phyloP scores from a whole-genome alignment of 2,888 invertebrate species.

The Chymomyza procnemis region DNA sequence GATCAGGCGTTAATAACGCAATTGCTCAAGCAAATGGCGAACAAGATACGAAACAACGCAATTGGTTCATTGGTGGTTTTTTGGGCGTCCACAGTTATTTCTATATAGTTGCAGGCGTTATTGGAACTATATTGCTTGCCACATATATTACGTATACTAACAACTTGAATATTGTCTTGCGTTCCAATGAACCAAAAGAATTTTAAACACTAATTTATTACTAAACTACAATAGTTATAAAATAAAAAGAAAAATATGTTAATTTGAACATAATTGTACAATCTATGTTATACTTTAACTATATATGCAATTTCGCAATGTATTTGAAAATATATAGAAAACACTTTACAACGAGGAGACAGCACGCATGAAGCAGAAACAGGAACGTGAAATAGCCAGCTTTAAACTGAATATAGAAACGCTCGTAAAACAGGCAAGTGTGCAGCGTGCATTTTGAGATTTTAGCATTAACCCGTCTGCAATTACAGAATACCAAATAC shows the following conservation, averaged over 20 bases:
- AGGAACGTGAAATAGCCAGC: slow-evolving; percentile 70
- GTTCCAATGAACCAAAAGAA: slow-evolving; percentile 16
- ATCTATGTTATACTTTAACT: slow-evolving; percentile 2
- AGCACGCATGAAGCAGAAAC: slow-evolving; percentile 75
- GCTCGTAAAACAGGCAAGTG: slow-evolving; percentile 68
- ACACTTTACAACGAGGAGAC: slow-evolving; percentile 76
- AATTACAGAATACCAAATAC: slow-evolving; percentile 69
- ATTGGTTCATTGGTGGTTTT: neutral
- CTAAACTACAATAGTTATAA: neutral
- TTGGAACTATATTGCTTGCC: too few relatives aligned
- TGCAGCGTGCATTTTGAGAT: too few relatives aligned
- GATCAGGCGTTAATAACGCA: neutral
- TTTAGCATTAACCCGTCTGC: too few relatives aligned
- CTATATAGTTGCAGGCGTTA: too few relatives aligned
- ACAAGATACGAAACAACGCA: neutral
- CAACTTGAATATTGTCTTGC: slow-evolving; percentile 11
- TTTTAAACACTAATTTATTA: slow-evolving; percentile 8
- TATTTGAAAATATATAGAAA: slow-evolving; percentile 67
- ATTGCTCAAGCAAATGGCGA: too few relatives aligned
- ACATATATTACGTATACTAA: neutral
- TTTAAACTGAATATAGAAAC: slow-evolving; percentile 62
- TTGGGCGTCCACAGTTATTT: too few relatives aligned
- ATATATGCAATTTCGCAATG: too few relatives aligned
- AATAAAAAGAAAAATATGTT: slow-evolving; percentile 23
- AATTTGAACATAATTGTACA: slow-evolving; percentile 25